Conservation (phyloP, 2,113 vertebrate genomes). For the Benitochromis conjunctus region DNA sequence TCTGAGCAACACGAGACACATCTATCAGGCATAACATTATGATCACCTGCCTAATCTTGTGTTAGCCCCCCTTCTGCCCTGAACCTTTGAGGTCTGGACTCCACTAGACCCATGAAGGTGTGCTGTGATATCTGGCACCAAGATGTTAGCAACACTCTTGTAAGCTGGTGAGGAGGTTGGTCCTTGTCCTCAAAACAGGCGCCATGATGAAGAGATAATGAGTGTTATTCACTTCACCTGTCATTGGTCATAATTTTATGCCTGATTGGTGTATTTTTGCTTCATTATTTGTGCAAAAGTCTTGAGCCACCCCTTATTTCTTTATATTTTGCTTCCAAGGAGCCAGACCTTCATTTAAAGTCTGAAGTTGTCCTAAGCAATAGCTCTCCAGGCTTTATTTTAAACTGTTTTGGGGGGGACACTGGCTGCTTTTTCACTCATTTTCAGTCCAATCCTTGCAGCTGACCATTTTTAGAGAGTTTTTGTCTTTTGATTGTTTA, state of each 20-base stretch:
- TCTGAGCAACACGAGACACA: background rate
- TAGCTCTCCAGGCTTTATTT: too few relatives aligned
- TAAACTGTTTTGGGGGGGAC: too few relatives aligned
- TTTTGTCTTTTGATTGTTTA: background rate
- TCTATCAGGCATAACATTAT: background rate
- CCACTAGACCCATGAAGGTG: background rate
- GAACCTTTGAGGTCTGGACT: background rate
- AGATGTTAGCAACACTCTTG: background rate
- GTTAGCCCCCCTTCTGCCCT: background rate
- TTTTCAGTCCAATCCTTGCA: background rate
- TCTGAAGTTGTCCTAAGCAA: background rate
- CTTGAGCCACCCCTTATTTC: background rate
- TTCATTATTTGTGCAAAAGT: background rate
- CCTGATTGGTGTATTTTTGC: background rate
- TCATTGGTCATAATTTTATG: background rate
- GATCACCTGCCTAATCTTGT: background rate
- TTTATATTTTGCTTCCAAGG: background rate
- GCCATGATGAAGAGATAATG: background rate
- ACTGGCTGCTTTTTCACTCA: background rate
- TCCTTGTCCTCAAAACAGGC: background rate
- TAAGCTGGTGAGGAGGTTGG: background rate
- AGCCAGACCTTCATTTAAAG: background rate
- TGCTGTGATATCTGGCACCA: background rate
- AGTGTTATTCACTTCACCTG: background rate
- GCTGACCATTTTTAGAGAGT: accelerated